These are phyloP conservation scores for Ophion obscuratus DNA, from an alignment of 2,888 invertebrate genomes.

Conservation along the genomic window DNA sequence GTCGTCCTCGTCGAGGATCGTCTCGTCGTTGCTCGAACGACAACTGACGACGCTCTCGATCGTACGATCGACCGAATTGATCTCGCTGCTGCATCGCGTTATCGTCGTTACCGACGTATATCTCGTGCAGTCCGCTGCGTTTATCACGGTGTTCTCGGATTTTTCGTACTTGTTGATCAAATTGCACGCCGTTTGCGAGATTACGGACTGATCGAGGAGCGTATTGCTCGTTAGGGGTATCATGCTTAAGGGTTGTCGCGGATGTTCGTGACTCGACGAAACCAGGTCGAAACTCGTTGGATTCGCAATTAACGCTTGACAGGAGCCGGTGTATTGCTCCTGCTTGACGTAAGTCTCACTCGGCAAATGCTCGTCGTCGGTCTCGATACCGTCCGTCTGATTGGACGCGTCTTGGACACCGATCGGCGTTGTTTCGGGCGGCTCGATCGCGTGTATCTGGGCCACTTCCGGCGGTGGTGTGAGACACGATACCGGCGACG, in stretches of 20 bases:
- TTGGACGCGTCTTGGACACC: conserved; percentile 93
- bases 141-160: conserved; percentile 76
- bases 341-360: conserved; percentile 76
- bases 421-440: conserved; percentile 85
- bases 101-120: conserved; percentile 71
- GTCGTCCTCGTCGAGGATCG: conserved; percentile 59
- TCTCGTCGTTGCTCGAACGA: conserved; percentile 67
- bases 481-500: conserved; percentile 86
- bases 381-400: conserved; percentile 90
- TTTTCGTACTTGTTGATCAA: conserved; percentile 81
- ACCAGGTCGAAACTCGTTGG: conserved; percentile 78
- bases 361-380: conserved; percentile 75
- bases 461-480: conserved; percentile 88
- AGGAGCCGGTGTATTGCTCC: conserved; percentile 77
- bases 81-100: conserved; percentile 70
- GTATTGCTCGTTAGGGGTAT: conserved; percentile 35
- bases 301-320: conserved; percentile 72
- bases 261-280: conserved; percentile 70
- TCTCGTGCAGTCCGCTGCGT: conserved; percentile 77
- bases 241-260: conserved; percentile 30
- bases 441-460: conserved; percentile 80
- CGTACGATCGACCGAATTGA: conserved; percentile 78
- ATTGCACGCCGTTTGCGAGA: conserved; percentile 32
- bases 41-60: conserved; percentile 79
- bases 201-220: conserved; percentile 33